These are phyloP conservation scores for Ormyrus labotus DNA, from an alignment of 2,888 invertebrate species.

Conservation along the genomic window DNA sequence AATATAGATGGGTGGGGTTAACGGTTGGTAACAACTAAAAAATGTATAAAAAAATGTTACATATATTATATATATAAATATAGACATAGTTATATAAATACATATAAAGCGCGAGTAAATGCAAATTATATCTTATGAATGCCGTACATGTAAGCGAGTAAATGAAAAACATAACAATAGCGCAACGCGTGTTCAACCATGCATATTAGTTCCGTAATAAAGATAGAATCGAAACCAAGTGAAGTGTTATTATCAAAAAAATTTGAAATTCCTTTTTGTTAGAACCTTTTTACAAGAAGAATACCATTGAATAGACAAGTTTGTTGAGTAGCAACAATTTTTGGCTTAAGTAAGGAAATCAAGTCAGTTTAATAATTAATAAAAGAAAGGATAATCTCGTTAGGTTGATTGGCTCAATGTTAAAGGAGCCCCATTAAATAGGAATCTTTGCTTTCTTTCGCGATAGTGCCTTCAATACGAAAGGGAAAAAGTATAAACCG, in stretches of 20 bases:
- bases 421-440: conserved; percentile 42
- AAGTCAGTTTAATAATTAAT: conserved; percentile 42
- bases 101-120: conserved; percentile 43
- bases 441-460: conserved; percentile 55
- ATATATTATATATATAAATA: conserved; percentile 57
- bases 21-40: conserved; percentile 62
- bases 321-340: conserved; percentile 26
- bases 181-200: conserved; percentile 35
- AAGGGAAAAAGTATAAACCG: conserved; percentile 48
- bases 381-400: conserved; percentile 34
- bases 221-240: conserved; percentile 15
- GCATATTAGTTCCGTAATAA: conserved; percentile 43
- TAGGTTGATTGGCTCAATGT: conserved; percentile 45
- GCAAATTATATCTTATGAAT: conserved; percentile 41
- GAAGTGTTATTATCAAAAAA: conserved; percentile 30
- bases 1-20: conserved; percentile 61
- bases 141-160: conserved; percentile 30
- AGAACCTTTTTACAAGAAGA: conserved; percentile 22
- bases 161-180: conserved; percentile 29
- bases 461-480: conserved; percentile 57
- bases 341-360: conserved; percentile 24
- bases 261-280: conserved; percentile 32
- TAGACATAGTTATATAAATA: conserved; percentile 58
- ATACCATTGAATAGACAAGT: conserved; percentile 39
- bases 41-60: conserved; percentile 62